Evolutionary conservation across 2,113 vertebrate genomes (phyloP).

Genomic region (Cephalopholis sonnerati): DNA sequence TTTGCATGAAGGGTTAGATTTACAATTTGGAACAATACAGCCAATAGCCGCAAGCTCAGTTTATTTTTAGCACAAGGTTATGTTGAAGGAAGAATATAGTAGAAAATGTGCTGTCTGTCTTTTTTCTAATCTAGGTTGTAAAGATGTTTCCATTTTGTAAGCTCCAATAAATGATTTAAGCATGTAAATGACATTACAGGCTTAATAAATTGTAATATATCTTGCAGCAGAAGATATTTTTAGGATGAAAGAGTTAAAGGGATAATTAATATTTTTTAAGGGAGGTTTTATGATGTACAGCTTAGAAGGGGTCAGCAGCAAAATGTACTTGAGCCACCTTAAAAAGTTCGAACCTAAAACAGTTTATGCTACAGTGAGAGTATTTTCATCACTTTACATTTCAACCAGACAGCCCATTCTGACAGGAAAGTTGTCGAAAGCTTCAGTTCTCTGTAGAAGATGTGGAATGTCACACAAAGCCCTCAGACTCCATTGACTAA

Average conservation of each 20-base stretch:
- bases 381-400: too few relatives aligned
- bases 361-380: too few relatives aligned
- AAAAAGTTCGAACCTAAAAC: too few relatives aligned
- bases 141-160: background rate
- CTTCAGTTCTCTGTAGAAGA: too few relatives aligned
- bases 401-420: background rate
- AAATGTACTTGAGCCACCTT: too few relatives aligned
- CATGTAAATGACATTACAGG: background rate
- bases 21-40: slow-evolving; percentile 23
- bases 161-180: background rate
- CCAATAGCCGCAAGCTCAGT: background rate
- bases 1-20: slow-evolving; percentile 44
- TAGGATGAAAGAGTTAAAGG: background rate
- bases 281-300: too few relatives aligned
- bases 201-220: background rate
- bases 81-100: background rate
- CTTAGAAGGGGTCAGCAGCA: too few relatives aligned
- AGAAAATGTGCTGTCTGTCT: background rate
- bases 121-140: background rate
- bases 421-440: too few relatives aligned
- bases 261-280: too few relatives aligned
- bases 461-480: too few relatives aligned
- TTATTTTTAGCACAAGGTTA: slow-evolving; percentile 39
- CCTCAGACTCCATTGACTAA: too few relatives aligned
- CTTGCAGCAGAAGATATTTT: background rate